Conservation (phyloP, 2,113 vertebrate genomes). For the Dicerorhinus sumatrensis region DNA sequence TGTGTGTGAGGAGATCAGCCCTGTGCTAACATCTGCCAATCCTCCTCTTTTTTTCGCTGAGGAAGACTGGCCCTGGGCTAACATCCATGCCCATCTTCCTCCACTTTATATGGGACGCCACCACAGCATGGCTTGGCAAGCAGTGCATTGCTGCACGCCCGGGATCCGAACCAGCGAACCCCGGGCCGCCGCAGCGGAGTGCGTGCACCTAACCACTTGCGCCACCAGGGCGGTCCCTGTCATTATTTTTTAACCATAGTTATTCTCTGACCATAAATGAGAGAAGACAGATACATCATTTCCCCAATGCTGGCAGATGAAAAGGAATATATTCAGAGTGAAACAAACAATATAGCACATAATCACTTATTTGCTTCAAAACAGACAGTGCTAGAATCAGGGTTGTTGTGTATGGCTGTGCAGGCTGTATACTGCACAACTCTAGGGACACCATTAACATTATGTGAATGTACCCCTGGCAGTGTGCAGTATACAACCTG, state of each 20-base stretch:
- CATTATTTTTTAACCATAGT: constrained; percentile 75
- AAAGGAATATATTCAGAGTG: constrained; percentile 20
- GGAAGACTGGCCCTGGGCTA: no score
- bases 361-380: constrained; percentile 28
- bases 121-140: no score
- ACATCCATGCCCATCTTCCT: no score
- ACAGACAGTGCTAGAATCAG: not conserved
- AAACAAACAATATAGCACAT: not conserved
- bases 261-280: constrained; percentile 58
- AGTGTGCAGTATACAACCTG: not conserved
- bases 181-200: no score
- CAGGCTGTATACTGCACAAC: not conserved
- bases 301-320: not conserved
- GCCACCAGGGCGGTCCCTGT: no score
- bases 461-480: not conserved
- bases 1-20: no score
- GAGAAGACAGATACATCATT: constrained; percentile 52
- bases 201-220: no score
- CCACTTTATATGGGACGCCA: no score
- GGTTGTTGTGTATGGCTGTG: not conserved
- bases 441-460: not conserved
- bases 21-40: no score
- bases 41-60: no score
- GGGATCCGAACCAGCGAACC: no score
- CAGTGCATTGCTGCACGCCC: no score